phyloP scores from a whole-genome alignment of 2,113 vertebrate species.

The Euleptes europaea region DNA sequence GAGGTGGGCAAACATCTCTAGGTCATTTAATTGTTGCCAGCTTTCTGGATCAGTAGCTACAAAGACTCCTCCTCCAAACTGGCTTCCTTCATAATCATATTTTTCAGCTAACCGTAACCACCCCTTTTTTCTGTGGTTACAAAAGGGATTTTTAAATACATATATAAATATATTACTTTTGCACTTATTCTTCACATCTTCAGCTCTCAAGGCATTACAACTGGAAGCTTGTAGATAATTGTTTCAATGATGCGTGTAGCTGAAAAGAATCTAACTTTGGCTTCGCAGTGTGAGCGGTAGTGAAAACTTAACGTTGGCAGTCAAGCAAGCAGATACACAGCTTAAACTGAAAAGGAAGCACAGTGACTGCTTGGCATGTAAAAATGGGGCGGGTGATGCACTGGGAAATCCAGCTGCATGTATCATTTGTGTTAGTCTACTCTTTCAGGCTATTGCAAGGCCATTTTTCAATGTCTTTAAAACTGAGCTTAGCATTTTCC shows the following conservation, averaged over 20 bases:
- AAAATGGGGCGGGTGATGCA: background rate
- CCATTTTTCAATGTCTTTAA: background rate
- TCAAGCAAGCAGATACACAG: conserved; percentile 3
- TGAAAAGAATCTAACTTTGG: conserved; percentile 64
- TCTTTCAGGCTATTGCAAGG: background rate
- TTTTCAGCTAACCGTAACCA: background rate
- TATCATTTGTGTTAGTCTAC: rapidly evolving
- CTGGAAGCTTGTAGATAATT: rapidly evolving
- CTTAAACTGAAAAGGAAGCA: conserved; percentile 15
- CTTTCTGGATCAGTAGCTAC: background rate
- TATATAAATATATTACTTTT: background rate
- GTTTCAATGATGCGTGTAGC: conserved; percentile 48
- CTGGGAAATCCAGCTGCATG: background rate
- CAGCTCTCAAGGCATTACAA: rapidly evolving
- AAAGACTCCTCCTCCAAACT: background rate
- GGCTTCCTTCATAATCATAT: background rate
- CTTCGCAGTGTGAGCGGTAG: background rate
- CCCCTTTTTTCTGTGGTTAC: background rate
- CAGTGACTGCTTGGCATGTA: background rate
- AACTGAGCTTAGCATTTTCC: background rate
- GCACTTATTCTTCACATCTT: background rate
- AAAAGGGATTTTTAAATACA: background rate
- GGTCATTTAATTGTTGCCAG: background rate
- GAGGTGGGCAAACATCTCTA: background rate
- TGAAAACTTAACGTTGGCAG: conserved; percentile 11